A percentile compares a stretch with the other conserved stretches of the same genome.
phyloP scores from a whole-genome alignment of 1,140 invertebrate genomes.

The Drosophila elegans region DNA sequence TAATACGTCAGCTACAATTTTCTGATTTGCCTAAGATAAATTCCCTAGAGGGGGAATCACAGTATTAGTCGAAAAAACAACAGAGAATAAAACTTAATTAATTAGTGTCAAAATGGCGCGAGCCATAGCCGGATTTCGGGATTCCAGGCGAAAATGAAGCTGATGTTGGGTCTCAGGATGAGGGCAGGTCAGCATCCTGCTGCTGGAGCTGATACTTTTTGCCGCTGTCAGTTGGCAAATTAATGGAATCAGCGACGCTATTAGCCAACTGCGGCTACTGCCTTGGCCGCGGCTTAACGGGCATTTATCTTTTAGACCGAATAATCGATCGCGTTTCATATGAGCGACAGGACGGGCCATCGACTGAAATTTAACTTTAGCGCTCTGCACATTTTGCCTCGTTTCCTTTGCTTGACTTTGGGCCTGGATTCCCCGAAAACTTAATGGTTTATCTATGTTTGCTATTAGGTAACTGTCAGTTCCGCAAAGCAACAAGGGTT shows the following conservation, averaged over 20 bases:
- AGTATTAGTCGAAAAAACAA: conserved; percentile 9
- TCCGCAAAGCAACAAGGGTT: conserved; percentile 51
- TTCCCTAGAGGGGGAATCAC: conserved; percentile 12
- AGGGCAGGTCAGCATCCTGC: conserved; percentile 3
- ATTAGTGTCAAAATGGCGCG: conserved; percentile 74
- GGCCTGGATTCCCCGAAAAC: conserved; percentile 47
- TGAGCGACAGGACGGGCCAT: conserved; percentile 37
- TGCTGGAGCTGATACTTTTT: background rate
- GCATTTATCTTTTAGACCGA: conserved; percentile 81
- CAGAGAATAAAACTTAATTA: conserved; percentile 72
- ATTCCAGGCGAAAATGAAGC: conserved; percentile 7
- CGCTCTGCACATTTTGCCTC: conserved; percentile 28
- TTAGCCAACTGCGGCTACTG: conserved; percentile 71
- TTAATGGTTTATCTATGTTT: conserved; percentile 84
- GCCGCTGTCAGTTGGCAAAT: conserved; percentile 77
- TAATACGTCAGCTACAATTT: conserved; percentile 38
- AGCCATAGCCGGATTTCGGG: conserved; percentile 20
- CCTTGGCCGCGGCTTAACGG: conserved; percentile 31
- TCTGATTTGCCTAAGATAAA: conserved; percentile 53
- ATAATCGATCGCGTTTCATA: conserved; percentile 78
- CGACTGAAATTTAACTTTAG: conserved; percentile 51
- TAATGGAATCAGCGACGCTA: conserved; percentile 81
- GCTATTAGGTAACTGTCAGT: conserved; percentile 83
- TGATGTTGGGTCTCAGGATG: conserved; percentile 35
- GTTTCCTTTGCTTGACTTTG: conserved; percentile 27